Base-by-base conservation (phyloP, 2,888 invertebrate genomes). In the Cataglyphis livida region DNA sequence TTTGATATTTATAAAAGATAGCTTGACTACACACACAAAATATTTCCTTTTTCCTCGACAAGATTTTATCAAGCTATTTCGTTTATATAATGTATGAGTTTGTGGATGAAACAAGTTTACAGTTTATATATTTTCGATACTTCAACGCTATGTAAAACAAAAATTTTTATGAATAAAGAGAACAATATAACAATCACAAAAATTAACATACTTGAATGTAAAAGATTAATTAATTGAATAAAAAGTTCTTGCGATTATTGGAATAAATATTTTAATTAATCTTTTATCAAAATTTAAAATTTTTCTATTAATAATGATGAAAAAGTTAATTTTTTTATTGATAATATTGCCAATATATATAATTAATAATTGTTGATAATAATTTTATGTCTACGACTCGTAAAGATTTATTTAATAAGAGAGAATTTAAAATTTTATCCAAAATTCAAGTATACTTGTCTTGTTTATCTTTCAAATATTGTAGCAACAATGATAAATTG, bases 381-480 rank as follows among this genome's bases (percentile, higher is more conserved):
- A 51, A 57, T 54, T 71, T 18, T 35, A 7, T 35, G 10, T 12
- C 21, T 51, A 38, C 68, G 15, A 41, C 1, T 10, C 5, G 28
- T 15, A 12, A 15, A 12, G 12, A 25, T 65, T 65, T 35, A 51
- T 32, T 12, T 51, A n/a, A 68, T 12, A n/a, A 18, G n/a, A n/a
- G 10, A 28, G 25, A 28, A 3, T 57, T 54, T 10, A 21, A 68
- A 78, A 78, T 54, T 28, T 57, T 35, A 38, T 68, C 41, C 21
- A 57, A 68, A 78, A 78, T 78, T 78, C 54, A 68, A 68, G 68
- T 68, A 57, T 21, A 28, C 28, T n/a, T 68, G 41, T 68, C 54
- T 78, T 78, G 57, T 68, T 68, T 78, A 78, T 78, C 68, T 68
- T 28, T 68, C 21, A 68, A 78, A 78, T 78, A 54, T 68, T 68